Conservation (phyloP, 2,888 invertebrate species). For the Axea sp. region DNA sequence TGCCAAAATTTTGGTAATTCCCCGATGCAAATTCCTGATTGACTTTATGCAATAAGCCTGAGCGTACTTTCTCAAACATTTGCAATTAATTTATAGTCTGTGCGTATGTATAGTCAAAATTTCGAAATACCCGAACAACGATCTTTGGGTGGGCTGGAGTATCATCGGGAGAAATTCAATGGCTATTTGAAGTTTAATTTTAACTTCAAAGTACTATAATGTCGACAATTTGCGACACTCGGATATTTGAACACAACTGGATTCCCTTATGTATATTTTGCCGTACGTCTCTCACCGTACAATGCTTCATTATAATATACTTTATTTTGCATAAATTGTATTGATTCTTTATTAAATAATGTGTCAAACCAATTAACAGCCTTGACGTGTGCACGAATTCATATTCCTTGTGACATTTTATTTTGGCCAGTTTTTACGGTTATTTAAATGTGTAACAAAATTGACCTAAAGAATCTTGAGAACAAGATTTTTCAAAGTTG, state of each 20-base stretch:
- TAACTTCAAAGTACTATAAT: slow-evolving; percentile 25
- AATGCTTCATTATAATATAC: too few species aligned
- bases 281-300: too few species aligned
- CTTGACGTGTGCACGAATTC: too few species aligned
- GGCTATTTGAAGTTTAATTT: slow-evolving; percentile 33
- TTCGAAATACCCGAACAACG: slow-evolving; percentile 16
- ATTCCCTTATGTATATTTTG: slow-evolving; percentile 11
- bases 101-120: slow-evolving; percentile 38
- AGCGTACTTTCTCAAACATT: slow-evolving; percentile 43
- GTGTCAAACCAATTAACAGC: too few species aligned
- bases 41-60: slow-evolving; percentile 51
- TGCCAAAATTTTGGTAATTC: slow-evolving; percentile 65
- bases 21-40: slow-evolving; percentile 50
- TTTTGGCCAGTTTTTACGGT: too few species aligned
- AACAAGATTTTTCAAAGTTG: too few species aligned
- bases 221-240: slow-evolving; percentile 24
- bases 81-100: slow-evolving; percentile 45
- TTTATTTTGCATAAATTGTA: too few species aligned
- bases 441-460: too few species aligned
- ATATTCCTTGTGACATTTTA: too few species aligned
- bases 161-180: slow-evolving; percentile 39
- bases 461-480: too few species aligned
- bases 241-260: slow-evolving; percentile 15
- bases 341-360: too few species aligned
- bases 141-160: slow-evolving; percentile 49